These are phyloP conservation scores for Phania funesta DNA, from an alignment of 2,888 invertebrate genomes.

Conservation along the genomic window DNA sequence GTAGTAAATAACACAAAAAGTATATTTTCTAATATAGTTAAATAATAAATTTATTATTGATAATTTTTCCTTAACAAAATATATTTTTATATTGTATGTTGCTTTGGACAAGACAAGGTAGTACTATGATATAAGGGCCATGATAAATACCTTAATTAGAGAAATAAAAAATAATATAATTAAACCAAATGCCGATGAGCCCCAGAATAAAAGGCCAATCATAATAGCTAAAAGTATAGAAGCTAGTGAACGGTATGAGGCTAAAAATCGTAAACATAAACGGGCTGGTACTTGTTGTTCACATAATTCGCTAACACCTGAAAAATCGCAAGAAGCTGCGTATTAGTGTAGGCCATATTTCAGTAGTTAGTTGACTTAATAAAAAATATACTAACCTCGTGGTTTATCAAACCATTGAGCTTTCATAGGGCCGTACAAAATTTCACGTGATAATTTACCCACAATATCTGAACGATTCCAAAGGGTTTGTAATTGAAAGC, in stretches of 20 bases:
- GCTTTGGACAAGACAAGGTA: slow-evolving; percentile 17
- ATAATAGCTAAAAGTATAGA: slow-evolving; percentile 71
- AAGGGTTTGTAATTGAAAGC: slow-evolving; percentile 83
- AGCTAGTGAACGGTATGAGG: slow-evolving; percentile 73
- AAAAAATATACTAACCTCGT: slow-evolving; percentile 70
- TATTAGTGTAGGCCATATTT: slow-evolving; percentile 50
- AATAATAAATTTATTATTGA: slow-evolving; percentile 14
- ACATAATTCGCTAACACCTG: slow-evolving; percentile 74
- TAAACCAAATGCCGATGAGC: slow-evolving; percentile 74
- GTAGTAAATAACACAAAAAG: background rate
- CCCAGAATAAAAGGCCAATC: slow-evolving; percentile 74
- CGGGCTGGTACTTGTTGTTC: slow-evolving; percentile 77
- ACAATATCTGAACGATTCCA: slow-evolving; percentile 82
- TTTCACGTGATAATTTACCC: slow-evolving; percentile 76
- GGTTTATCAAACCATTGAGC: slow-evolving; percentile 79
- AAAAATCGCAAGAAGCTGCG: slow-evolving; percentile 46
- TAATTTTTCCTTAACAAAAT: slow-evolving; percentile 39
- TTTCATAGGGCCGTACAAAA: slow-evolving; percentile 78
- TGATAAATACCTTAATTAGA: slow-evolving; percentile 73
- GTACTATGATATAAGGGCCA: slow-evolving; percentile 74
- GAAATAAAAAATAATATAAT: slow-evolving; percentile 71
- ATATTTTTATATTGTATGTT: slow-evolving; percentile 15
- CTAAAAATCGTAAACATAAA: slow-evolving; percentile 76
- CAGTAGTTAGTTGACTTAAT: background rate
- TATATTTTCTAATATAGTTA: background rate